Base-by-base conservation (phyloP, 2,797 vertebrate species). In the Psittacula echo region DNA sequence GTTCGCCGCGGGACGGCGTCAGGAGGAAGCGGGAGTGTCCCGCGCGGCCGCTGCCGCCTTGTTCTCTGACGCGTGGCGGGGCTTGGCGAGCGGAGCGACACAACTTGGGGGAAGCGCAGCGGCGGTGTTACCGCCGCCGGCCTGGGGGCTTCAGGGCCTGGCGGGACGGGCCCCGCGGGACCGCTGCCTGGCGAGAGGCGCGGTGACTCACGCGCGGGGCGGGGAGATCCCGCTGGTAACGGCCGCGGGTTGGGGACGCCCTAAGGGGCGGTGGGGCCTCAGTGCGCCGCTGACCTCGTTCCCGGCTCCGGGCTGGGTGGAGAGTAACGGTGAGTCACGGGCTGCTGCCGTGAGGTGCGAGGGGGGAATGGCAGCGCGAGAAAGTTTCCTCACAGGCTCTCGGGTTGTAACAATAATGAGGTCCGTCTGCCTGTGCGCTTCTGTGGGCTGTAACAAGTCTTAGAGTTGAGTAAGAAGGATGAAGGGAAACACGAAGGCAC, bases 341-440 rank as follows among this genome's bases (percentile, higher is more conserved):
- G 64, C 68, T 47, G 68, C 41, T 3, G 30, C 1, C 5, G 48
- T 1, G 0, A 18, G 17, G 39, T 2, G 66, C 30, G 2, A 8
- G 48, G 3, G 12, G 1, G 5, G 37, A 30, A 11, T 2, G 42
- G 18, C 7, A 11, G 27, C 0, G 27, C 15, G 2, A 5, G 7
- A 5, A 15, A 10, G 80, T 89, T 76, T 32, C 2, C 14, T 16
- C 1, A 0, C 4, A 34, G 26, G 42, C 61, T n/a, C 6, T 23
- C 4, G 9, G 13, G 58, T 10, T 27, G 13, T 9, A 4, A 16
- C 13, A 72, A 7, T 42, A 45, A 37, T 5, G 3, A 15, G 44
- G 32, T 13, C 17, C 5, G 0, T 4, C 30, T 18, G 64, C 12
- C 51, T 17, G 13, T 3, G 60, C 29, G 79, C 62, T 15, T 11